These are phyloP conservation scores for Dinomys branickii DNA, from an alignment of 2,113 vertebrate genomes.

Conservation along the genomic window DNA sequence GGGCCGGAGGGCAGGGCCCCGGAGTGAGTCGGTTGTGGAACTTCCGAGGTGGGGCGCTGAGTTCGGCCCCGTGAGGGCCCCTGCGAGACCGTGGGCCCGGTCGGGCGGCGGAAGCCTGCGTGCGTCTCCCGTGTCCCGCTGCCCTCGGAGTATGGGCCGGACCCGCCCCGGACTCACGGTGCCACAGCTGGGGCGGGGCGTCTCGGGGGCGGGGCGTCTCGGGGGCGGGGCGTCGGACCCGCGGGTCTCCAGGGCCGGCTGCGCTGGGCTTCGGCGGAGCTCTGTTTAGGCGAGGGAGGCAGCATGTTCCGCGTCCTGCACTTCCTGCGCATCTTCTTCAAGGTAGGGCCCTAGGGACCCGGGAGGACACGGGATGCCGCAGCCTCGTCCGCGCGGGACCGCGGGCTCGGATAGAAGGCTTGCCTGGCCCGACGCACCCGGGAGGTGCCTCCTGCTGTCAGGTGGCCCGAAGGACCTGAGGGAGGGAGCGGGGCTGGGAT, in stretches of 20 bases:
- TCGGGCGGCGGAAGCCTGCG: too few relatives aligned
- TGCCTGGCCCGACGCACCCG: not conserved
- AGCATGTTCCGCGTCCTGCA: conserved; percentile 91
- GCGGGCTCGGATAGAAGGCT: not conserved
- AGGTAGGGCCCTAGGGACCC: conserved; percentile 86
- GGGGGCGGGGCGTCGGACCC: not conserved
- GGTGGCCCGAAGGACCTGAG: not conserved
- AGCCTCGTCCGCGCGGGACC: not conserved
- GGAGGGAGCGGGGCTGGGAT: not conserved
- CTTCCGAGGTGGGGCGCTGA: too few relatives aligned
- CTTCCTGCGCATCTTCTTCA: conserved; percentile 92
- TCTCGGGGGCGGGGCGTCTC: not conserved
- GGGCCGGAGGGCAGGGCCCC: too few relatives aligned
- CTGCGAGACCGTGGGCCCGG: too few relatives aligned
- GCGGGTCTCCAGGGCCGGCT: not conserved
- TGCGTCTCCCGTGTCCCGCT: too few relatives aligned
- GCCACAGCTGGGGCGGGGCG: not conserved
- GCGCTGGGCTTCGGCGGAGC: not conserved
- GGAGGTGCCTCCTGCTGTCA: not conserved
- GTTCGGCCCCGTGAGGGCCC: too few relatives aligned
- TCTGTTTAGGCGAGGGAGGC: not conserved
- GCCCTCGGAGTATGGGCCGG: too few relatives aligned
- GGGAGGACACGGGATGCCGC: too few relatives aligned
- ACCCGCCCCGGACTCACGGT: not conserved
- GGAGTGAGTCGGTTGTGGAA: too few relatives aligned